Base-by-base conservation (phyloP, 1,140 invertebrate species). In the Drosophila chauvacae region DNA sequence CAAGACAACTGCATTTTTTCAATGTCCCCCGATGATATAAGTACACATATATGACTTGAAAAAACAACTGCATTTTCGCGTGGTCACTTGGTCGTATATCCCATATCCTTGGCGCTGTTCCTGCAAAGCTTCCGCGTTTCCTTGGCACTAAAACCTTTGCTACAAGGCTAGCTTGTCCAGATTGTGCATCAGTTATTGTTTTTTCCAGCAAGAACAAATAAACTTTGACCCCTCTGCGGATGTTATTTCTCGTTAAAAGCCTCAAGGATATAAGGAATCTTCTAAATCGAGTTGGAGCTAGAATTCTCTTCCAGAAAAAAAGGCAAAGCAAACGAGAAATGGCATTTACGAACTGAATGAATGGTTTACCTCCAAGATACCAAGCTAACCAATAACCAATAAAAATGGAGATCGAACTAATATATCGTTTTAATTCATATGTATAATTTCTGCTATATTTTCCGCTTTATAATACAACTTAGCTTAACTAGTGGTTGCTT, bases 371-470 rank as follows among this genome's bases (percentile, higher is more conserved):
- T n/a, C 6, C 3, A 5, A 6, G 9, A 0, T 14, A 14, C 14
- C 14, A 1, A 14, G 1, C n/a, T 23, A 23, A 23, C 20, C 20
- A 23, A 23, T 33, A 20, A 16, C 7, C 11, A 20, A 16, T 53
- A 20, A 53, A 23, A 5, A 5, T 4, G 13, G 1, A 37, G 16
- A 23, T 5, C 13, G 4, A 33, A 26, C 14, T 16, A 18, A 18
- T 13, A 13, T 44, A 6, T 33, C 18, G 6, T 18, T 33, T 42
- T 20, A 33, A 30, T 63, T 64, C 33, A 41, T 48, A 50, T 48
- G 64, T 48, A 64, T 83, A 83, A 83, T 83, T 83, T 83, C 61
- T 83, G 77, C 80, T 83, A 84, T 84, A 84, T 84, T 84, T 83
- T 80, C 62, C 65, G 72, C 77, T 64, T 79, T 84, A 80, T 84